Percentiles rank a stretch among this genome's conserved stretches.
These are phyloP conservation scores for Drosophila diplacantha DNA, from an alignment of 2,888 invertebrate genomes.

Conservation along the genomic window DNA sequence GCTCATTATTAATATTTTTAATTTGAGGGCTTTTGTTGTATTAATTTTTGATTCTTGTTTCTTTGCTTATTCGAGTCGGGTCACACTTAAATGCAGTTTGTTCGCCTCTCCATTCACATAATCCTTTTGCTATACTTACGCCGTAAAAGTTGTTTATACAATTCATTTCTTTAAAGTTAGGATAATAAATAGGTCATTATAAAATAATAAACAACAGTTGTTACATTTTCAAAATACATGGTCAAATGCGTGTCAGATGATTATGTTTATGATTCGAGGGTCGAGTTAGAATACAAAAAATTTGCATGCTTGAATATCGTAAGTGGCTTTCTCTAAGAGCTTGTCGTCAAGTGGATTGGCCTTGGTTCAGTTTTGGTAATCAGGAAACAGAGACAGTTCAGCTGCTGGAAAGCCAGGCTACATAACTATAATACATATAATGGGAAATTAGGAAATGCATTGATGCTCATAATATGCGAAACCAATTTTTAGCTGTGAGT, in stretches of 20 bases:
- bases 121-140: conserved; percentile 63
- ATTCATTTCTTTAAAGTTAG: conserved; percentile 63
- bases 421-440: conserved; percentile 70
- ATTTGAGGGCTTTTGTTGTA: conserved; percentile 50
- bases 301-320: conserved; percentile 55
- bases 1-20: conserved; percentile 26
- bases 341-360: conserved; percentile 51
- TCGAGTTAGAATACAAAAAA: conserved; percentile 33
- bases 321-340: conserved; percentile 49
- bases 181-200: conserved; percentile 71
- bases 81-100: conserved; percentile 67
- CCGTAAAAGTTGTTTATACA: conserved; percentile 68
- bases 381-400: conserved; percentile 30
- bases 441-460: conserved; percentile 58
- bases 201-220: conserved; percentile 70
- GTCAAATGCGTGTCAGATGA: conserved; percentile 38
- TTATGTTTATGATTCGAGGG: conserved; percentile 36
- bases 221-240: conserved; percentile 58
- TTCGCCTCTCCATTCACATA: conserved; percentile 47
- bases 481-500: conserved; percentile 47
- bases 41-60: conserved; percentile 35
- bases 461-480: conserved; percentile 54
- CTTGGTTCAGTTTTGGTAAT: conserved; percentile 38
- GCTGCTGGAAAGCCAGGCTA: conserved; percentile 43
- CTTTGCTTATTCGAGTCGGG: conserved; percentile 58